Conservation (phyloP, 2,888 invertebrate genomes). For the Chrysolina haemoptera region DNA sequence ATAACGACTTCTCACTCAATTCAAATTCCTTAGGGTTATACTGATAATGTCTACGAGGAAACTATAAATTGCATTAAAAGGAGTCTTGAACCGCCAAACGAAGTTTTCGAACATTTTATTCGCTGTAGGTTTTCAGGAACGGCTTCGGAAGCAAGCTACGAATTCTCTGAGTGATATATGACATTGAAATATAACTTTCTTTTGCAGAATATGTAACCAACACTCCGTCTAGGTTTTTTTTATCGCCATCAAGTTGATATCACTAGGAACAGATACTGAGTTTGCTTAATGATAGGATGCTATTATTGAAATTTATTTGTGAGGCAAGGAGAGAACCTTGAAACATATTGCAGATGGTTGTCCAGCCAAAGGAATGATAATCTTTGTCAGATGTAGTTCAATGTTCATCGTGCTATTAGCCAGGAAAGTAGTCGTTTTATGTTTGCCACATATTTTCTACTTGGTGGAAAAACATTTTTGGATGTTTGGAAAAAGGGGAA, state of each 20-base stretch:
- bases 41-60: conserved; percentile 17
- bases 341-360: too few species aligned
- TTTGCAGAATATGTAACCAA: background rate
- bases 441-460: too few species aligned
- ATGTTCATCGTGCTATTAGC: too few species aligned
- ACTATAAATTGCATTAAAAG: conserved; percentile 19
- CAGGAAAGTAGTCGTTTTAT: too few species aligned
- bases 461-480: too few species aligned
- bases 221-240: background rate
- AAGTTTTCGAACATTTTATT: conserved; percentile 19
- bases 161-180: background rate
- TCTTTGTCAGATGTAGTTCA: too few species aligned
- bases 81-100: conserved; percentile 1
- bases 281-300: too few species aligned
- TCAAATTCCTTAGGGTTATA: conserved; percentile 10
- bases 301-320: too few species aligned
- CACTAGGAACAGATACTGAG: background rate
- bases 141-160: background rate
- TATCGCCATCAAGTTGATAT: conserved; percentile 1
- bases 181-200: conserved; percentile 15
- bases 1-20: conserved; percentile 13
- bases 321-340: too few species aligned
- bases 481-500: too few species aligned
- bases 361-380: too few species aligned
- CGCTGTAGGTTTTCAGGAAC: background rate